phyloP scores from a whole-genome alignment of 2,113 vertebrate genomes.

The Protobothrops mucrosquamatus region DNA sequence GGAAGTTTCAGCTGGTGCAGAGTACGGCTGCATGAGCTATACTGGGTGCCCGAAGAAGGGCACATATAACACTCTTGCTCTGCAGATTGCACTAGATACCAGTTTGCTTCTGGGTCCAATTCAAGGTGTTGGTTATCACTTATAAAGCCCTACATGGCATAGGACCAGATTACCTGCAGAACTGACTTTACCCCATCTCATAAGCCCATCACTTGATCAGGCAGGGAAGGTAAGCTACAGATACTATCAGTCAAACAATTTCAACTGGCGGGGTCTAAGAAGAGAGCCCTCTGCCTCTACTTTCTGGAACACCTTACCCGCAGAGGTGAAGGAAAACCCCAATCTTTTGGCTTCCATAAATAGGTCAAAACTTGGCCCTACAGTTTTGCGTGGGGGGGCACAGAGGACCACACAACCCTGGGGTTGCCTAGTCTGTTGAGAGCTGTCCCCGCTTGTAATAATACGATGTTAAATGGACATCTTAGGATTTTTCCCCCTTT shows the following conservation, averaged over 20 bases:
- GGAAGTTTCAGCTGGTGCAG: not conserved
- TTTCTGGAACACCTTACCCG: not conserved
- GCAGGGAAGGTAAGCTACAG: too few relatives aligned
- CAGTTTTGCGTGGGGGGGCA: too few relatives aligned
- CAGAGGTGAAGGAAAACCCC: not conserved
- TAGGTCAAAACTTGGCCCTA: not conserved
- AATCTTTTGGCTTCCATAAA: not conserved
- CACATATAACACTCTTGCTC: not conserved
- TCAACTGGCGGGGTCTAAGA: too few relatives aligned
- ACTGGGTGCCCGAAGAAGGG: not conserved
- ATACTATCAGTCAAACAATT: too few relatives aligned
- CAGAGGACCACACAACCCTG: too few relatives aligned
- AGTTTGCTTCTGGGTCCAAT: not conserved
- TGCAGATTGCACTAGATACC: not conserved
- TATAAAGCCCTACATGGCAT: not conserved
- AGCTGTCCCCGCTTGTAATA: too few relatives aligned
- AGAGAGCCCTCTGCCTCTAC: too few relatives aligned
- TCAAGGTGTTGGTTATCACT: not conserved
- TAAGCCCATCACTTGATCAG: not conserved
- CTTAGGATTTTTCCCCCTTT: too few relatives aligned
- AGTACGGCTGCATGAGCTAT: not conserved
- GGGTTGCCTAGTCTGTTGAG: too few relatives aligned
- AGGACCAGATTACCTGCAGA: not conserved
- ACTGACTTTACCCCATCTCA: not conserved
- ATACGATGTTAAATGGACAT: too few relatives aligned